Evolutionary conservation across 1,140 invertebrate genomes (phyloP), one percentile per base, ranked within the genome.

Genomic region (Pinna nobilis): DNA sequence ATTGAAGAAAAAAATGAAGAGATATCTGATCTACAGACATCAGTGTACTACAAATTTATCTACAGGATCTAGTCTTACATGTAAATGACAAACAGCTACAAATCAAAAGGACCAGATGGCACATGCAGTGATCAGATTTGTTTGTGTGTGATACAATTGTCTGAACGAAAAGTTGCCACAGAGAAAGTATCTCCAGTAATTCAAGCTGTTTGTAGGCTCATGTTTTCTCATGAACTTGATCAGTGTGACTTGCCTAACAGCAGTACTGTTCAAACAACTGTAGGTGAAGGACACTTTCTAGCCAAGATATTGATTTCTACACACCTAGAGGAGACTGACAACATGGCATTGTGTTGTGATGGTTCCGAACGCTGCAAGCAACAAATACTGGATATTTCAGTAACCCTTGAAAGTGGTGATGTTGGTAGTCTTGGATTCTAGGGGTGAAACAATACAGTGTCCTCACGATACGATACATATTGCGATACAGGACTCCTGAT

Each of bases 151-250:
- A 53, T 74, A 33, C 70, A 78, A 53, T 32, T 78, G n/a, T 20
- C 51, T 47, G 76, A 71, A 15, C 28, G 74, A n/a, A 70, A 78
- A 35, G 70, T 78, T n/a, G 71, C 76, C 33, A 49, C 55, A 5
- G 60, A 78, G 37, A 78, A 74, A 53, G 35, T 78, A 18, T 60
- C 76, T 18, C 47, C 59, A 23, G 76, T 74, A 6, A 78, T 74
- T 33, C 50, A 70, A 25, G 13, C 60, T 15, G 76, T 70, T 13
- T n/a, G 15, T 4, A 78, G 55, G 39, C 59, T 74, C 39, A 15
- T 78, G 7, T 23, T 60, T 70, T 0, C n/a, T 13, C 20, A 28
- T 41, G 49, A 74, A 3, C 23, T 74, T 1, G 20, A 65, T 11
- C 70, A 49, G 23, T 6, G 20, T 25, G 49, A 64, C 11, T 49